Evolutionary conservation across 2,888 invertebrate species (phyloP).

Genomic region (Eulithis testata): DNA sequence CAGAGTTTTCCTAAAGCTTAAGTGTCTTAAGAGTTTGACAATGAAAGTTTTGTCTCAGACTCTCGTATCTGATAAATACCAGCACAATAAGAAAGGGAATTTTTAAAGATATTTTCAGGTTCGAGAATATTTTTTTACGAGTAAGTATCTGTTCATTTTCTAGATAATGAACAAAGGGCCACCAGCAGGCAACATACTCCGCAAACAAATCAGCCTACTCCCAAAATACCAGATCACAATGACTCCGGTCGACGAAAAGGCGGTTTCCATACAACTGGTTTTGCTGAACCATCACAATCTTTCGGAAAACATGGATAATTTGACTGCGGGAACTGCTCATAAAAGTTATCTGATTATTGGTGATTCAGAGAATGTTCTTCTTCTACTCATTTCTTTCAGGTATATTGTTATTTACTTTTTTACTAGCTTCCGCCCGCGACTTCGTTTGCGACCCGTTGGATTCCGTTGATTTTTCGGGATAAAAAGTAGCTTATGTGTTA

Average conservation of each 20-base stretch:
- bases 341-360: slow-evolving; percentile 86
- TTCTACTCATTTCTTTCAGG: slow-evolving; percentile 83
- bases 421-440: too few species aligned
- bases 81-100: too few species aligned
- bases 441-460: too few species aligned
- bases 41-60: too few species aligned
- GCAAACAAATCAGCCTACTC: slow-evolving; percentile 85
- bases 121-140: too few species aligned
- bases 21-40: too few species aligned
- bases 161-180: slow-evolving; percentile 90
- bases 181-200: slow-evolving; percentile 88
- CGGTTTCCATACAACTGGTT: slow-evolving; percentile 62
- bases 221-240: slow-evolving; percentile 85
- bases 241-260: slow-evolving; percentile 60
- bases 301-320: slow-evolving; percentile 64
- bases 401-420: too few species aligned
- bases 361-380: slow-evolving; percentile 86
- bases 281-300: slow-evolving; percentile 76
- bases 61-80: too few species aligned
- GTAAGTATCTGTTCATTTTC: background rate
- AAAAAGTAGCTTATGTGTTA: too few species aligned
- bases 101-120: too few species aligned
- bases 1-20: too few species aligned
- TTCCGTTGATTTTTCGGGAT: too few species aligned
- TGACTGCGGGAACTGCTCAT: slow-evolving; percentile 81